Conservation (phyloP, 1,140 invertebrate genomes). For the Bactericera cockerelli region DNA sequence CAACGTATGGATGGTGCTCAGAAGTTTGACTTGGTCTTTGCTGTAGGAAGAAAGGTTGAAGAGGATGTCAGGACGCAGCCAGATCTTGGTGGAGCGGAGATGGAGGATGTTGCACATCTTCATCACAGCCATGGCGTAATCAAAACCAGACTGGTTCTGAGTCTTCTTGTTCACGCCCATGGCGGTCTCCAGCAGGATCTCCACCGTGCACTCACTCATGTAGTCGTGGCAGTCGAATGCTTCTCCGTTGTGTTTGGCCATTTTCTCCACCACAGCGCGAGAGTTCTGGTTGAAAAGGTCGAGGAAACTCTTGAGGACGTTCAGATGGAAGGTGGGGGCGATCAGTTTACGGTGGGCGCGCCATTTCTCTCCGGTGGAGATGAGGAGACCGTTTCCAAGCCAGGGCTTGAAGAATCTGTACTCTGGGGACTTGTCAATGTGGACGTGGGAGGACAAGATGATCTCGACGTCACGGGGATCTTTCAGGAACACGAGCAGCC, state of each 20-base stretch:
- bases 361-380: conserved; percentile 72
- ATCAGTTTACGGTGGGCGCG: conserved; percentile 68
- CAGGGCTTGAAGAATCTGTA: conserved; percentile 66
- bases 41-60: conserved; percentile 42
- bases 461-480: conserved; percentile 49
- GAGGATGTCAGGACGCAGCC: conserved; percentile 38
- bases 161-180: conserved; percentile 50
- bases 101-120: conserved; percentile 58
- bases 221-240: conserved; percentile 69
- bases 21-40: conserved; percentile 38
- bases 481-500: conserved; percentile 42
- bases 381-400: conserved; percentile 74
- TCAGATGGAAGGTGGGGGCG: conserved; percentile 85
- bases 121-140: conserved; percentile 56
- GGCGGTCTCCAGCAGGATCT: conserved; percentile 66
- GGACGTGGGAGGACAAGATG: conserved; percentile 48
- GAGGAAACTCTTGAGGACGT: conserved; percentile 77
- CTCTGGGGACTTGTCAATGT: conserved; percentile 65
- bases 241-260: conserved; percentile 44
- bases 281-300: conserved; percentile 74
- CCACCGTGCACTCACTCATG: conserved; percentile 67
- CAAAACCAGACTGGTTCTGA: conserved; percentile 43
- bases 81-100: conserved; percentile 43
- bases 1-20: conserved; percentile 44
- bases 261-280: conserved; percentile 44